Evolutionary conservation across 1,140 invertebrate genomes (phyloP).

Genomic region (Eriosoma lanigerum): DNA sequence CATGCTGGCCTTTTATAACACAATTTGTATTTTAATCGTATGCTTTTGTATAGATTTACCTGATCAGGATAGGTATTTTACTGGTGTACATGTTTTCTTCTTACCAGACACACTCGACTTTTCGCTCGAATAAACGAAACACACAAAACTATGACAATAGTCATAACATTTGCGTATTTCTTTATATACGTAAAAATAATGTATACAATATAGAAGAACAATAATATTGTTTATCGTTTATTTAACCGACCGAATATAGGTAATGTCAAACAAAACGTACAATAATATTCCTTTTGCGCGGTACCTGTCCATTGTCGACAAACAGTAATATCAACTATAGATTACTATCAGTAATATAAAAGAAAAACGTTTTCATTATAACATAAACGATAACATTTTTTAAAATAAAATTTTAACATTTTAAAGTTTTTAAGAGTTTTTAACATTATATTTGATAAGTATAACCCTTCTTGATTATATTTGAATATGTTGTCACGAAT

Average conservation of each 20-base stretch:
- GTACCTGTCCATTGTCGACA: not conserved
- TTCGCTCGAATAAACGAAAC: slow-evolving; percentile 30
- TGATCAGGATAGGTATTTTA: slow-evolving; percentile 27
- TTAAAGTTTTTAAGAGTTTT: no score
- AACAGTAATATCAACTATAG: not conserved
- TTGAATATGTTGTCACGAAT: no score
- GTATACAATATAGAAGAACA: not conserved
- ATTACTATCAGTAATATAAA: not conserved
- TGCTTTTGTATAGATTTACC: not conserved
- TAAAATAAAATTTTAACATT: no score
- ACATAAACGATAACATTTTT: no score
- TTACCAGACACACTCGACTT: not conserved
- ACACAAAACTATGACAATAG: not conserved
- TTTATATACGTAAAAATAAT: not conserved
- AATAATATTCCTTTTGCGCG: not conserved
- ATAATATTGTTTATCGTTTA: slow-evolving; percentile 14
- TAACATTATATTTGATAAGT: no score
- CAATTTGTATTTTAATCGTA: not conserved
- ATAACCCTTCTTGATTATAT: no score
- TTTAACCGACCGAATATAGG: slow-evolving; percentile 12
- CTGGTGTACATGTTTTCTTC: not conserved
- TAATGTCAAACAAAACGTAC: not conserved
- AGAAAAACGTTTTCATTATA: no score
- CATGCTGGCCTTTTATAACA: not conserved
- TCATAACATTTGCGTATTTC: not conserved